Evolutionary conservation across 2,797 vertebrate species (phyloP), one percentile per base, ranked within the genome.

Genomic region (Morelia viridis): DNA sequence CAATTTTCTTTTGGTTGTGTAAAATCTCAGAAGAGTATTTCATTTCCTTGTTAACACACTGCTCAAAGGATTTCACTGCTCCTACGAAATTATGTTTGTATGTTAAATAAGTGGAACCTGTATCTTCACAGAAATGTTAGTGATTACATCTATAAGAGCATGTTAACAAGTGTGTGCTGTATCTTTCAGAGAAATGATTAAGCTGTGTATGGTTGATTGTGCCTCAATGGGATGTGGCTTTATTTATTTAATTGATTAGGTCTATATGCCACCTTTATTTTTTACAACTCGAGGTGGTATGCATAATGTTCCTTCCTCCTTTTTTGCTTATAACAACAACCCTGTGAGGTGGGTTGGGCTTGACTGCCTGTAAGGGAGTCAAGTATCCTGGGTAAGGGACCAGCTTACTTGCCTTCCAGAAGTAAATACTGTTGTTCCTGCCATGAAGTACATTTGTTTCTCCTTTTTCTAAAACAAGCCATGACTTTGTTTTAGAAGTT

Each of bases 111-210:
- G 0, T 92, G 92, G 24, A 88, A 93, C 94, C 88, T 88, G 87
- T 92, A 80, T 3, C 15, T 93, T 94, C 85, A 61, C 0, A 0
- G 91, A 88, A 80, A 5, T 83, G 93, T 93, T 0, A 7, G 94
- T 92, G 91, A 62, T 91, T 92, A 9, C 94, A 94, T 94, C 35
- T n/a, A 0, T 0, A 64, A 57, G 80, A 91, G 87, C 84, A 94
- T 28, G 91, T 94, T 94, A 91, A 91, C 62, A 85, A 92, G 87
- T 93, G 92, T 92, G 83, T 3, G 2, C 88, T 85, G 90, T 86
- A 91, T 89, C 85, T 94, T 93, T 93, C 46, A 17, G 22, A 94
- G 92, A 94, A 92, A 92, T 90, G 84, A 91, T 95, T 92, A 94
- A 93, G 94, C 64, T 85, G 58, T 86, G 65, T 28, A 91, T 87